phyloP scores from a whole-genome alignment of 2,797 vertebrate genomes.

The Tragelaphus eurycerus region DNA sequence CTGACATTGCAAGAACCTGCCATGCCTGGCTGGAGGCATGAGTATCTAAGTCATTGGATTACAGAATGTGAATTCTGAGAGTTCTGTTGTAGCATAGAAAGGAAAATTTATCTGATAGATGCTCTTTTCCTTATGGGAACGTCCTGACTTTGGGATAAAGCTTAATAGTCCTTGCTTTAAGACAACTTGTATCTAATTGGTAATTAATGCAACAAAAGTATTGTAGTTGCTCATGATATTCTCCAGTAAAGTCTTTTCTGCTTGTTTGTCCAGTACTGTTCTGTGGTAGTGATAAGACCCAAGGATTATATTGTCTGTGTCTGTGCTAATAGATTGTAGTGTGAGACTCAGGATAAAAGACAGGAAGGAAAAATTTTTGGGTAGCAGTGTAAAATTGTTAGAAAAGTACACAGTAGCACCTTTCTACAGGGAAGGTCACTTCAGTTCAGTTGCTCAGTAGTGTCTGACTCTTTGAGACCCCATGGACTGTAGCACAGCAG shows the following conservation, averaged over 20 bases:
- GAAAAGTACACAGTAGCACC: background rate
- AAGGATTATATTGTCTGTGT: background rate
- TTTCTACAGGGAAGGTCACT: background rate
- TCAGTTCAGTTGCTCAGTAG: background rate
- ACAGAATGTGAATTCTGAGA: constrained; percentile 4
- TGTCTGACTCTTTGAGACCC: background rate
- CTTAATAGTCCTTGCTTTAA: background rate
- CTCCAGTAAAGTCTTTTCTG: background rate
- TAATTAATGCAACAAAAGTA: background rate
- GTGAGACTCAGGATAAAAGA: background rate
- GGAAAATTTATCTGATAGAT: background rate
- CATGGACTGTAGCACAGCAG: background rate
- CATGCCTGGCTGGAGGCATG: background rate
- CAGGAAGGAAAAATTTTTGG: background rate
- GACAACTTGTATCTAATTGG: background rate
- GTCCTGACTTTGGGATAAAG: background rate
- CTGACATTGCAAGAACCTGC: background rate
- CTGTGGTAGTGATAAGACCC: background rate
- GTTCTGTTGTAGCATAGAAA: background rate
- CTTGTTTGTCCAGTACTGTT: background rate
- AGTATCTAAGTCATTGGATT: background rate
- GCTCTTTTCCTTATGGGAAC: background rate
- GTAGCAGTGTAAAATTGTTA: background rate
- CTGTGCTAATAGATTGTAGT: background rate
- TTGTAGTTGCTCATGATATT: background rate